A percentile compares a stretch with the other conserved stretches of the same genome.
Evolutionary conservation across 2,888 invertebrate genomes (phyloP).

Genomic region (Nezara viridula): DNA sequence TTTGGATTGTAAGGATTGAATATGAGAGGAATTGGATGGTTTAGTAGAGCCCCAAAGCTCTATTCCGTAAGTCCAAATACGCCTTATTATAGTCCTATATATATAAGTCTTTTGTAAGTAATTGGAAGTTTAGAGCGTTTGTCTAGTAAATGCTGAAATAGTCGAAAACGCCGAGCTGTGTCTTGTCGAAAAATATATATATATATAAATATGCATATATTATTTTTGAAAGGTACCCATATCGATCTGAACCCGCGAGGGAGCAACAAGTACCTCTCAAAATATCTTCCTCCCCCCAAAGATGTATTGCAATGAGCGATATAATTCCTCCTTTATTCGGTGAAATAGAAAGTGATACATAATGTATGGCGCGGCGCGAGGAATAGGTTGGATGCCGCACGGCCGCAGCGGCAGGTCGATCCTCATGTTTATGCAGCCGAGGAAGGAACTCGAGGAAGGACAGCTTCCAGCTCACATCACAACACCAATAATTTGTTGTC

Average conservation of each 20-base stretch:
- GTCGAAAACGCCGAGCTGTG: too few species aligned
- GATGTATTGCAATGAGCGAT: not conserved
- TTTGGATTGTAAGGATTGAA: too few species aligned
- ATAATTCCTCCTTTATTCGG: not conserved
- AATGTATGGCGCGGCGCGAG: not conserved
- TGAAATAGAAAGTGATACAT: not conserved
- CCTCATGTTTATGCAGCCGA: constrained; percentile 10
- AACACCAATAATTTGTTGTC: not conserved
- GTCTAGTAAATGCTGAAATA: too few species aligned
- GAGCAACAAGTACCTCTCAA: not conserved
- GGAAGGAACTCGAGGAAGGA: not conserved
- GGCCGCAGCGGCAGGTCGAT: not conserved
- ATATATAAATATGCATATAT: too few species aligned
- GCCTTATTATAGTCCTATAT: too few species aligned
- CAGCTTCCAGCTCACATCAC: not conserved
- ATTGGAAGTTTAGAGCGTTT: too few species aligned
- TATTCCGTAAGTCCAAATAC: too few species aligned
- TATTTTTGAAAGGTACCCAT: too few species aligned
- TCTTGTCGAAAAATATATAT: too few species aligned
- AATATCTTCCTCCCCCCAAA: not conserved
- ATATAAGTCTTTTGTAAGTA: too few species aligned
- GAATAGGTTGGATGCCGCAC: not conserved
- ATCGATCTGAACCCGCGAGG: not conserved
- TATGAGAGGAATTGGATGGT: too few species aligned
- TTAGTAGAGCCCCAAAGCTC: too few species aligned